phyloP scores from a whole-genome alignment of 1,140 invertebrate genomes.

The Megalonaias nervosa region DNA sequence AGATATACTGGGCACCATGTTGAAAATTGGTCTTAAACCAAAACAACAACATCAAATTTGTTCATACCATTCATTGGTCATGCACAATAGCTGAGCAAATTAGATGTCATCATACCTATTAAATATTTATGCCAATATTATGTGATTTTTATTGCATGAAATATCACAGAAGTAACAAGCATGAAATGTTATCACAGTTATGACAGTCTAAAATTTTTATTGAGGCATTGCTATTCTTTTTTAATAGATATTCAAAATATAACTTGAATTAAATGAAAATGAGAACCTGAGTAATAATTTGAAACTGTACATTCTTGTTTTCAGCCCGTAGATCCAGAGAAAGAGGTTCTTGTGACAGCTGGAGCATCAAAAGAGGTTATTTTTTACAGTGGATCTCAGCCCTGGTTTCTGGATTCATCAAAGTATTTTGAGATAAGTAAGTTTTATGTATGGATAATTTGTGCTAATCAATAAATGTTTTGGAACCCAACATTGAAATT shows the following conservation, averaged over 20 bases:
- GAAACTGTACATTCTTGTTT: constrained; percentile 19
- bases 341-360: constrained; percentile 77
- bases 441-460: constrained; percentile 22
- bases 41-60: no score
- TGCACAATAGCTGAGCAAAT: no score
- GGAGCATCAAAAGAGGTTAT: constrained; percentile 80
- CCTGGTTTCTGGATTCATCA: constrained; percentile 75
- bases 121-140: background rate
- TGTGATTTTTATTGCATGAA: background rate
- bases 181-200: background rate
- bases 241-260: no score
- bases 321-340: constrained; percentile 68
- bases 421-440: constrained; percentile 69
- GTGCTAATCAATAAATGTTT: background rate
- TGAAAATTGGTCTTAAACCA: no score
- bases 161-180: no score
- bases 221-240: background rate
- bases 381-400: constrained; percentile 80
- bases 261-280: background rate
- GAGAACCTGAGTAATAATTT: background rate
- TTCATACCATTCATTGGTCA: no score
- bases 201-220: background rate
- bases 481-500: no score
- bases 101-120: no score
- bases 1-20: no score